These are phyloP conservation scores for Hemithea aestivaria DNA, from an alignment of 2,888 invertebrate species.

Conservation along the genomic window DNA sequence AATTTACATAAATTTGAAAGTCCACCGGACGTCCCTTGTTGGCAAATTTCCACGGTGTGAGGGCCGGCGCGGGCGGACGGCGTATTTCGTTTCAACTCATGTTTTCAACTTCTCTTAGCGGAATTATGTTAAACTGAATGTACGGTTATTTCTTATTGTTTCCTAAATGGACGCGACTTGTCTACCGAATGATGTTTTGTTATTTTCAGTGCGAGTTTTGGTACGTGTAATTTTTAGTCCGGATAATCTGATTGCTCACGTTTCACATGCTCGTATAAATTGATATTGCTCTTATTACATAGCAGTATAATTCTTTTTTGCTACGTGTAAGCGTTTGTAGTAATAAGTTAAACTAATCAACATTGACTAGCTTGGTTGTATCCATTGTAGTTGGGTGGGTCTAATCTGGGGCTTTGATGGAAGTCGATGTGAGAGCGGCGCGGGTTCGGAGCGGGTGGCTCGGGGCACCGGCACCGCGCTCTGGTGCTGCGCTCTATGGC, in stretches of 20 bases:
- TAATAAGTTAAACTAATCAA: too few species aligned
- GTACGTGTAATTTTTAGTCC: too few species aligned
- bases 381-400: slow-evolving; percentile 20
- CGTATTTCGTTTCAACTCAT: slow-evolving; percentile 40
- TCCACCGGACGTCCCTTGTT: slow-evolving; percentile 53
- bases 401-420: slow-evolving; percentile 29
- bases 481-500: slow-evolving; percentile 69
- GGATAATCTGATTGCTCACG: too few species aligned
- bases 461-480: slow-evolving; percentile 42
- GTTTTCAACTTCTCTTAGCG: slow-evolving; percentile 27
- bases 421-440: slow-evolving; percentile 27
- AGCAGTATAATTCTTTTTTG: too few species aligned
- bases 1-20: slow-evolving; percentile 66
- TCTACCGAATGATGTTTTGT: too few species aligned
- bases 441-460: slow-evolving; percentile 27
- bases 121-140: slow-evolving; percentile 26
- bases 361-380: slow-evolving; percentile 20
- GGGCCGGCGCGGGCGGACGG: slow-evolving; percentile 30
- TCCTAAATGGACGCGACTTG: slow-evolving; percentile 11
- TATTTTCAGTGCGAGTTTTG: too few species aligned
- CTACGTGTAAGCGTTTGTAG: too few species aligned
- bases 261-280: too few species aligned
- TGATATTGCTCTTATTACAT: too few species aligned
- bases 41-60: slow-evolving; percentile 56
- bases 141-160: slow-evolving; percentile 22